phyloP scores from a whole-genome alignment of 2,113 vertebrate species.

The Hyaena hyaena region DNA sequence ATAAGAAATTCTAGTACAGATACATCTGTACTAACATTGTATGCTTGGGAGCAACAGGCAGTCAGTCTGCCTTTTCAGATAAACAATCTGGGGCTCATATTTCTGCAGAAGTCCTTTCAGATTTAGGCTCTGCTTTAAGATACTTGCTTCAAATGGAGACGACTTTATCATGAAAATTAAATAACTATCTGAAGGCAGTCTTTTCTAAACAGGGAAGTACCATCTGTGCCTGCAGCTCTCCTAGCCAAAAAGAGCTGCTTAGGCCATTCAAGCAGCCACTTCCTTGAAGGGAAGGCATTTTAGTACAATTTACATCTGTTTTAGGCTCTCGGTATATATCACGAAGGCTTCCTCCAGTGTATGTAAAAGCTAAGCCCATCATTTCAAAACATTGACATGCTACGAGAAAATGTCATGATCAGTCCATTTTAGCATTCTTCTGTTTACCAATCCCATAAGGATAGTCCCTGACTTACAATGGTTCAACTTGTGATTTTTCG shows the following conservation, averaged over 20 bases:
- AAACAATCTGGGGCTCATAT: background rate
- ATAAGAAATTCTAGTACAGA: background rate
- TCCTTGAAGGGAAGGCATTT: background rate
- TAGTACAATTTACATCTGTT: background rate
- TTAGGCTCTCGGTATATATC: background rate
- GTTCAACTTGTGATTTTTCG: background rate
- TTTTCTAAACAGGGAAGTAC: background rate
- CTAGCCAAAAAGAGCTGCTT: background rate
- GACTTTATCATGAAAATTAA: background rate
- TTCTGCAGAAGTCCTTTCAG: background rate
- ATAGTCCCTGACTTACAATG: background rate
- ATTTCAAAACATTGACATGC: background rate
- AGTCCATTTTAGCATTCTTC: background rate
- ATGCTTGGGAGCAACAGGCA: background rate
- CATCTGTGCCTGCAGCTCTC: background rate
- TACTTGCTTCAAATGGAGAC: background rate
- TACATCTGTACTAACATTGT: background rate
- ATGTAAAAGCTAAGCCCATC: background rate
- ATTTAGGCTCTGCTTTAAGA: background rate
- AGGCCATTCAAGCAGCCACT: background rate
- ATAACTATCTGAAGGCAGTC: background rate
- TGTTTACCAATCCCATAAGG: background rate
- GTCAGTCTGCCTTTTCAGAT: background rate
- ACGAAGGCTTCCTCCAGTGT: background rate
- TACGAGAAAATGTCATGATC: background rate